Conservation (phyloP, 2,113 vertebrate species). For the Vanacampus margaritifer region DNA sequence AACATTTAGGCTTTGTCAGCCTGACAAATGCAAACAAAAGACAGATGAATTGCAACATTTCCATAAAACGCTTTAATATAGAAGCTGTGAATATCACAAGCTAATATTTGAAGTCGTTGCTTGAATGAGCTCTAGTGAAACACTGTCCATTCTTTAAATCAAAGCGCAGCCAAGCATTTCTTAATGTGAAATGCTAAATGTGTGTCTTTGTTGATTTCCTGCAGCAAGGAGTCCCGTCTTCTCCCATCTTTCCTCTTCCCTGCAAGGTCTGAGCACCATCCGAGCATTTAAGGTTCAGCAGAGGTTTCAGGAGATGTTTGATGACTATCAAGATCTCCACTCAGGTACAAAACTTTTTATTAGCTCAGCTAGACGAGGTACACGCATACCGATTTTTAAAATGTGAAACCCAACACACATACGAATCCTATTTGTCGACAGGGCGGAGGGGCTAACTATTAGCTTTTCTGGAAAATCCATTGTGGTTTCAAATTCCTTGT, state of each 20-base stretch:
- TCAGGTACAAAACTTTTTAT: constrained; percentile 73
- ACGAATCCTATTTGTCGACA: no score
- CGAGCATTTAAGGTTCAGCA: constrained; percentile 85
- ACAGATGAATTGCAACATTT: constrained; percentile 34
- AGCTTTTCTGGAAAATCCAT: no score
- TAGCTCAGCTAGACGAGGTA: not conserved
- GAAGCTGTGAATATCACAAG: not conserved
- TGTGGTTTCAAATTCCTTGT: no score
- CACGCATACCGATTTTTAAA: not conserved
- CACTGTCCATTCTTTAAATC: not conserved
- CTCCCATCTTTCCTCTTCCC: constrained; percentile 89
- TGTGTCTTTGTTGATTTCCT: constrained; percentile 19
- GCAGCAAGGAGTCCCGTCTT: constrained; percentile 92
- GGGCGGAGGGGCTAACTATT: no score
- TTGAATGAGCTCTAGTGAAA: not conserved
- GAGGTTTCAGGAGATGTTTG: constrained; percentile 87
- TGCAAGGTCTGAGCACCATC: constrained; percentile 93
- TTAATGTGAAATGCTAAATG: not conserved
- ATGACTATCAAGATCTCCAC: constrained; percentile 89
- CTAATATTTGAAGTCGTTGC: not conserved
- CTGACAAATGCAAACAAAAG: constrained; percentile 47
- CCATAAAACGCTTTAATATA: not conserved
- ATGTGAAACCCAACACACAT: not conserved
- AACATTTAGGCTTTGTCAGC: constrained; percentile 55
- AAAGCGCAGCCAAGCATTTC: not conserved